Conservation (phyloP, 2,888 invertebrate genomes). For the Xestobium rufovillosum region DNA sequence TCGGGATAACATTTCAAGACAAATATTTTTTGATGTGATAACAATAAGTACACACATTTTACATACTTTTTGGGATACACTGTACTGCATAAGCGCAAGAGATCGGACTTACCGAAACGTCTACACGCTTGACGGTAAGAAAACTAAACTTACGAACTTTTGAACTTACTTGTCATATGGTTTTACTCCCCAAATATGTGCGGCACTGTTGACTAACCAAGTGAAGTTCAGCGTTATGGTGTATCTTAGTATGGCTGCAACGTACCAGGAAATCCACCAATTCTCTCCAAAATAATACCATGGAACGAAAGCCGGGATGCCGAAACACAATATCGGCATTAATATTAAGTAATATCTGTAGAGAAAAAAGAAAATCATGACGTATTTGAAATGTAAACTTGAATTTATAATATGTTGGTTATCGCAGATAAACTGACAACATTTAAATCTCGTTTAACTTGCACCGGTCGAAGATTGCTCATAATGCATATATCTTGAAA, state of each 20-base stretch:
- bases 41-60: too few relatives aligned
- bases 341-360: conserved; percentile 66
- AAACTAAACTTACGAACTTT: background rate
- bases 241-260: conserved; percentile 68
- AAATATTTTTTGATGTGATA: too few relatives aligned
- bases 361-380: conserved; percentile 21
- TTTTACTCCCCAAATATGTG: conserved; percentile 84
- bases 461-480: too few relatives aligned
- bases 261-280: conserved; percentile 67
- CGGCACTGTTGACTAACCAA: conserved; percentile 91
- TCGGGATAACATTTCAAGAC: too few relatives aligned
- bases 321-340: conserved; percentile 71
- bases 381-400: background rate
- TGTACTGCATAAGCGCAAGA: too few relatives aligned
- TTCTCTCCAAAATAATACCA: conserved; percentile 57
- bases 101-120: too few relatives aligned
- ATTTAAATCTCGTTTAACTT: too few relatives aligned
- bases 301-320: conserved; percentile 72
- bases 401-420: too few relatives aligned
- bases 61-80: too few relatives aligned
- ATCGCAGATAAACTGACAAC: too few relatives aligned
- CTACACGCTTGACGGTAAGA: background rate
- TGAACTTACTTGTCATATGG: conserved; percentile 76
- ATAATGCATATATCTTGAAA: too few relatives aligned
- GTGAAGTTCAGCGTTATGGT: conserved; percentile 73